Evolutionary conservation across 2,888 invertebrate genomes (phyloP).

Genomic region (Microplitis deprimator): DNA sequence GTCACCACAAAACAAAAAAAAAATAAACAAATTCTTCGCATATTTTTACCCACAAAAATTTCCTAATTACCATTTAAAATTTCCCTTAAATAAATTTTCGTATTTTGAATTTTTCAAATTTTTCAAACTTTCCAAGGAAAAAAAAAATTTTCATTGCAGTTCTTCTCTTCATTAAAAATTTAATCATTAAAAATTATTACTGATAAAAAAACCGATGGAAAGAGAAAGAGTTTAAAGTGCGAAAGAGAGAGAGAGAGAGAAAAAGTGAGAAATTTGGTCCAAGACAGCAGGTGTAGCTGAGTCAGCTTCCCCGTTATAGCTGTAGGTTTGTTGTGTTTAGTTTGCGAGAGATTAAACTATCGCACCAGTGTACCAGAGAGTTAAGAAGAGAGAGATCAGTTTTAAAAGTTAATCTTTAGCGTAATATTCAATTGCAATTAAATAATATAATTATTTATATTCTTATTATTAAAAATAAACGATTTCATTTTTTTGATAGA

Average conservation of each 20-base stretch:
- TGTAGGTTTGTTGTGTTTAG: slow-evolving; percentile 66
- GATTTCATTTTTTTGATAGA: neutral
- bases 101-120: too few relatives aligned
- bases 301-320: slow-evolving; percentile 66
- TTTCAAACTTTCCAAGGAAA: too few relatives aligned
- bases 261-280: slow-evolving; percentile 31
- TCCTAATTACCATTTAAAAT: too few relatives aligned
- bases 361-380: slow-evolving; percentile 31
- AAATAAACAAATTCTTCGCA: neutral
- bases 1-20: too few relatives aligned
- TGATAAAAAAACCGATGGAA: neutral
- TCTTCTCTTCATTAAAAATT: neutral
- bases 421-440: neutral
- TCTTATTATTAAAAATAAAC: neutral
- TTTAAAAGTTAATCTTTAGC: slow-evolving; percentile 24
- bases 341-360: slow-evolving; percentile 60
- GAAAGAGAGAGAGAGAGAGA: slow-evolving; percentile 29
- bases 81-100: too few relatives aligned
- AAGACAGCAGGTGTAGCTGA: slow-evolving; percentile 65
- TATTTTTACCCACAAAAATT: too few relatives aligned
- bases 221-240: slow-evolving; percentile 17
- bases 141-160: too few relatives aligned
- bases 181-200: neutral
- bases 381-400: slow-evolving; percentile 51
- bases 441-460: neutral